Evolutionary conservation across 2,113 vertebrate species (phyloP), one percentile per base, ranked within the genome.

Genomic region (Empidonax alnorum): DNA sequence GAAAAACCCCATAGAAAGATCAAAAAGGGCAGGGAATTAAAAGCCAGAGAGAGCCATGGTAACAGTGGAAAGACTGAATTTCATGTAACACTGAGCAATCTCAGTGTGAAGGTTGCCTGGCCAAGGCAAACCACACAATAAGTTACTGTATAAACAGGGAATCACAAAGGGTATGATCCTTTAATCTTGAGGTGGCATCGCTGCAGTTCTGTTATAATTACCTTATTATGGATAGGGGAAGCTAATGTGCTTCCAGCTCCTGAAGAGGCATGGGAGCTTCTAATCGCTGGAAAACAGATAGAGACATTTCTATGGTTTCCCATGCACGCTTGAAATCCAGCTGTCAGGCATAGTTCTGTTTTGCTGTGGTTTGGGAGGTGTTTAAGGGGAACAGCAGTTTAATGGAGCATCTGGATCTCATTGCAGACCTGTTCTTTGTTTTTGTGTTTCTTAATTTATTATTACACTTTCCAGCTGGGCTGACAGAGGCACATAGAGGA

Each of bases 351-450:
- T 74, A 73, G 91, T 94, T 63, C 35, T 31, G 18, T 81, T 89
- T 65, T 80, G 73, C 89, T 88, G 20, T 76, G 74, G 52, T n/a
- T 87, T 94, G 86, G 78, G 87, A 94, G 84, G 86, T 96, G 66
- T 91, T 94, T 93, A 66, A 77, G 93, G 61, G 71, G 72, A 85
- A 84, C n/a, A 6, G 46, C 46, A 78, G 27, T 80, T 94, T 86
- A 92, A 80, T 21, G 76, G 47, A 89, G 73, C 84, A 95, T 94
- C 91, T 97, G 89, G 89, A 86, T 93, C 72, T 94, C 55, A 68
- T 77, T 90, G 76, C 87, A 88, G 89, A 68, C 46, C 52, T 87
- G 58, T 12, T 23, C 83, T 86, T 83, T 89, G 55, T 6, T 89
- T 94, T 59, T 86, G 39, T 65, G 61, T 69, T 84, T 73, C 79